Evolutionary conservation across 2,797 vertebrate genomes (phyloP).

Genomic region (Hippopotamyrus pictus): DNA sequence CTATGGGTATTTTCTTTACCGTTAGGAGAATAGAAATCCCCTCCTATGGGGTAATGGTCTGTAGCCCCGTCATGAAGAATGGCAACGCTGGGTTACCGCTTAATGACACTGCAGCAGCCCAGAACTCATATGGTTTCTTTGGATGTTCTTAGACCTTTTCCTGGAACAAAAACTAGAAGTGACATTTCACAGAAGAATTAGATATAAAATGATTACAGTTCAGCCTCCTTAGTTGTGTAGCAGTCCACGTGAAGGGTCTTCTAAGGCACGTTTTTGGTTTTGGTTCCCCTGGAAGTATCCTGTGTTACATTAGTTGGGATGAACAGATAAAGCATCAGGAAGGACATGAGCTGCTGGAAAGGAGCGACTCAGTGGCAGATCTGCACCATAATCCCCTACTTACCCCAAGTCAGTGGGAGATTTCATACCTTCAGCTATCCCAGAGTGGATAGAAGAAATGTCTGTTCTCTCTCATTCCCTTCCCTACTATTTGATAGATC

Average conservation of each 20-base stretch:
- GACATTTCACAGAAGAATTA: not conserved
- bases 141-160: not conserved
- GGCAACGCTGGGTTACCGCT: not conserved
- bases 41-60: not conserved
- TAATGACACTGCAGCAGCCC: not conserved
- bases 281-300: not conserved
- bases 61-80: not conserved
- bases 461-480: not conserved
- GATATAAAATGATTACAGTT: constrained; percentile 5
- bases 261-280: not conserved
- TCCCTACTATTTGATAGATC: not conserved
- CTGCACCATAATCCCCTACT: not conserved
- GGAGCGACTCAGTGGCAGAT: not conserved
- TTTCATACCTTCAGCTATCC: not conserved
- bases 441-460: not conserved
- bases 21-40: not conserved
- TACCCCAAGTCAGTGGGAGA: not conserved
- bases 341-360: constrained; percentile 3
- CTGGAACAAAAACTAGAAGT: not conserved
- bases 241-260: not conserved
- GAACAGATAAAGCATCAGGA: constrained; percentile 6
- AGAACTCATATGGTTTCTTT: not conserved
- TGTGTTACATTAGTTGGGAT: not conserved
- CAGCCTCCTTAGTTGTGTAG: not conserved
- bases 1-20: not conserved